Evolutionary conservation across 92 coral and sea anemone genomes (phyloP).

Genomic region (Plumapathes pennacea): DNA sequence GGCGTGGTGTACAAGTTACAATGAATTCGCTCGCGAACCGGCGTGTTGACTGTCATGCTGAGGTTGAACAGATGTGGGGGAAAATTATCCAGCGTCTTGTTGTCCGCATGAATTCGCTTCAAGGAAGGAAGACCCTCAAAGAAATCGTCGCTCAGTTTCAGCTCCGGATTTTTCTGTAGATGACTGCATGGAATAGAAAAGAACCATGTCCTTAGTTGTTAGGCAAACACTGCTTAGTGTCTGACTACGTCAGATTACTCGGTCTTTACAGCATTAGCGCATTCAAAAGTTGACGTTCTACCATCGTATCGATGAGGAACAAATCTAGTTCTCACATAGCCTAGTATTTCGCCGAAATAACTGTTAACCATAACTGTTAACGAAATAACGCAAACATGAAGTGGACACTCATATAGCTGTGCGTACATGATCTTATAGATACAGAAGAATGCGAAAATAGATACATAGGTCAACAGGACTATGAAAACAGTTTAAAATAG

Average conservation of each 20-base stretch:
- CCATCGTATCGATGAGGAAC: too few species aligned
- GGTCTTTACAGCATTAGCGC: too few species aligned
- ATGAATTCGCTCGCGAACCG: constrained; percentile 61
- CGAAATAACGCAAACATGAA: too few species aligned
- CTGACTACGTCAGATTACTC: too few species aligned
- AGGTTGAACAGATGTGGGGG: constrained; percentile 55
- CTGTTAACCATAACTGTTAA: too few species aligned
- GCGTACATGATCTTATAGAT: too few species aligned
- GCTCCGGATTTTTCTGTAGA: constrained; percentile 65
- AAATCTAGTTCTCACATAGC: too few species aligned
- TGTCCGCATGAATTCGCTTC: constrained; percentile 35
- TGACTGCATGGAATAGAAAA: constrained; percentile 39
- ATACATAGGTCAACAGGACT: not conserved
- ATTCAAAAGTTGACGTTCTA: too few species aligned
- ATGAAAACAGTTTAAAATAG: not conserved
- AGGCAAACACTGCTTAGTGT: too few species aligned
- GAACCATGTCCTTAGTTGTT: not conserved
- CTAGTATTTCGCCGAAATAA: too few species aligned
- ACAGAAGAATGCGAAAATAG: not conserved
- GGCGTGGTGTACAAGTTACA: constrained; percentile 73
- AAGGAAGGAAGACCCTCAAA: constrained; percentile 56
- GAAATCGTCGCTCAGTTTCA: constrained; percentile 53
- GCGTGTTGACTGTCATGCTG: constrained; percentile 48
- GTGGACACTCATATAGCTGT: too few species aligned
- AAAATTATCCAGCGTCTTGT: constrained; percentile 37